Conservation (phyloP, 2,113 vertebrate genomes). For the Anarhynchus alexandrinus region DNA sequence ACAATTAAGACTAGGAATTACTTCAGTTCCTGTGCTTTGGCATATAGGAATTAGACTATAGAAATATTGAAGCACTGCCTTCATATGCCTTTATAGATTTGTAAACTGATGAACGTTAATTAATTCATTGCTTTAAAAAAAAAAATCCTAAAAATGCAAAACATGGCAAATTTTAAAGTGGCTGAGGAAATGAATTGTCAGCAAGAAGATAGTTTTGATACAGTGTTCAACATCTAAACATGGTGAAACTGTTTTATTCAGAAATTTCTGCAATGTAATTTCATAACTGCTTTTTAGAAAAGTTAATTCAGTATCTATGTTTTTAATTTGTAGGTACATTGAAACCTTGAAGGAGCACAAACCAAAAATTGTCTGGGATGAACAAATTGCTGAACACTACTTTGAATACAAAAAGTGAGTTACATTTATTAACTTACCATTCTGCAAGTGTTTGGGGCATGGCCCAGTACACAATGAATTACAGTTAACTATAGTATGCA, state of each 20-base stretch:
- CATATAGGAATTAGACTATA: neutral
- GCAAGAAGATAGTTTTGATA: neutral
- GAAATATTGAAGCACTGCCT: neutral
- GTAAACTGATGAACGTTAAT: neutral
- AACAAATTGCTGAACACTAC: slow-evolving; percentile 87
- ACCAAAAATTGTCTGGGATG: slow-evolving; percentile 89
- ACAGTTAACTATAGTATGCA: neutral
- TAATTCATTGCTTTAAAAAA: neutral
- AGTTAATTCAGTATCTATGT: neutral
- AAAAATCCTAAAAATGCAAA: neutral
- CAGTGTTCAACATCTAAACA: neutral
- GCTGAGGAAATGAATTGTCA: neutral
- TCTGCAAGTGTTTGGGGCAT: neutral
- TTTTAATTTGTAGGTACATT: slow-evolving; percentile 80
- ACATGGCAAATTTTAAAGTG: neutral
- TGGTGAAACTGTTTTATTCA: neutral
- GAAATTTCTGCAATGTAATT: neutral
- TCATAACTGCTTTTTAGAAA: neutral
- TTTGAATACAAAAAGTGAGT: slow-evolving; percentile 91
- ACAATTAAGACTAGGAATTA: neutral
- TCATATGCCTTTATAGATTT: neutral
- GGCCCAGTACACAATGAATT: neutral
- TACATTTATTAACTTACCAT: neutral
- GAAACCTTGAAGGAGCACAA: slow-evolving; percentile 89
- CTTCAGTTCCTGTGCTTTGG: neutral